These are phyloP conservation scores for Fregetta grallaria DNA, from an alignment of 2,113 vertebrate genomes.

Conservation along the genomic window DNA sequence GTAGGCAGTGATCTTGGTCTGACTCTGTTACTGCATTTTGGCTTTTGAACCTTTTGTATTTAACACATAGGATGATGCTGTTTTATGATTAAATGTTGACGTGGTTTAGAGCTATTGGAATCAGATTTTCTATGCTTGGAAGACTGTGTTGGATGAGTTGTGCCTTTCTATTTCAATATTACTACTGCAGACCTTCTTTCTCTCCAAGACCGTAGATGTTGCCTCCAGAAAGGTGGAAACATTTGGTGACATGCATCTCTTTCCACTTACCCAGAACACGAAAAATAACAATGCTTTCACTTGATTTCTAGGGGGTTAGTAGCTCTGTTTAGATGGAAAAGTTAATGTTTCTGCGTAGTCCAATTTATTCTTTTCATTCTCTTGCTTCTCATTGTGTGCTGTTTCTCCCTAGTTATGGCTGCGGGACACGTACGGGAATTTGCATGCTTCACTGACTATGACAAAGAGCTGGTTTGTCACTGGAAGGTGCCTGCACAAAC, in stretches of 20 bases:
- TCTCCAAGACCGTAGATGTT: accelerated
- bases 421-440: not conserved
- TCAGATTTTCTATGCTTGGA: not conserved
- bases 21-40: not conserved
- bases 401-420: conserved; percentile 21
- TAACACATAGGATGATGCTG: not conserved
- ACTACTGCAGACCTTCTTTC: not conserved
- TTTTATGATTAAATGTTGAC: not conserved
- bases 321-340: not conserved
- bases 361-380: not conserved
- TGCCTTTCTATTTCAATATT: not conserved
- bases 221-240: not conserved
- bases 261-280: not conserved
- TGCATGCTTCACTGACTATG: conserved; percentile 67
- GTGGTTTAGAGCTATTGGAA: not conserved
- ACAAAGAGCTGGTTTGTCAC: conserved; percentile 45
- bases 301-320: not conserved
- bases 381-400: not conserved
- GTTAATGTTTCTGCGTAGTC: not conserved
- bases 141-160: not conserved
- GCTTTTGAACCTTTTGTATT: not conserved
- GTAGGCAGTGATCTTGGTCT: not conserved
- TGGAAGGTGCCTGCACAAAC: conserved; percentile 46
- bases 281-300: not conserved
- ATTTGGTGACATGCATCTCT: not conserved